phyloP scores from a whole-genome alignment of 1,140 invertebrate genomes.

The Aleiodes sp. region DNA sequence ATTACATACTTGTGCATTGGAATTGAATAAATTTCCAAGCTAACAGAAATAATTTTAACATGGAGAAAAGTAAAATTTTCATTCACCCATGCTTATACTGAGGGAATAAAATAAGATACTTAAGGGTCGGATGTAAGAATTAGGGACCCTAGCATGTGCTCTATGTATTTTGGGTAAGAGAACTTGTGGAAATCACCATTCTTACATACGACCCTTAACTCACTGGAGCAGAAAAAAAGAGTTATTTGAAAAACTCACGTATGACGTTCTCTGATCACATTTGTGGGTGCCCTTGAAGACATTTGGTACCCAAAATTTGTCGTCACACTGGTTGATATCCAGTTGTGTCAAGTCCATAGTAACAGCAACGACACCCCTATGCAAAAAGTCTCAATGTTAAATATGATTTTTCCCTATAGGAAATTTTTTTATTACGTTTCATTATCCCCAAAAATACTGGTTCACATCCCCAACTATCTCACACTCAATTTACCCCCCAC shows the following conservation, averaged over 20 bases:
- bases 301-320: slow-evolving; percentile 88
- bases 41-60: no score
- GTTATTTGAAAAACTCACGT: slow-evolving; percentile 83
- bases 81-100: no score
- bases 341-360: slow-evolving; percentile 90
- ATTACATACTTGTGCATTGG: no score
- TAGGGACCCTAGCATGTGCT: no score
- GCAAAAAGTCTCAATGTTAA: slow-evolving; percentile 66
- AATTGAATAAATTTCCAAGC: no score
- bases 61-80: no score
- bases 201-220: no score
- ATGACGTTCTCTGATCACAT: slow-evolving; percentile 90
- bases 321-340: slow-evolving; percentile 95
- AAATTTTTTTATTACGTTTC: slow-evolving; percentile 30
- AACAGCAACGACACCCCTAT: slow-evolving; percentile 94
- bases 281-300: slow-evolving; percentile 96
- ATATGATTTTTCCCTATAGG: slow-evolving; percentile 48
- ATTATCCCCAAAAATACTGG: slow-evolving; percentile 42
- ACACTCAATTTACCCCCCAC: slow-evolving; percentile 55
- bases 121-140: no score
- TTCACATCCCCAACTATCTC: slow-evolving; percentile 57
- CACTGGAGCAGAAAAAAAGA: no score
- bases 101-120: no score
- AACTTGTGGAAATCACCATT: no score
- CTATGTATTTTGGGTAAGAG: no score